Base-by-base conservation (phyloP, 64 coral and sea anemone species). In the Montipora efflorescens region DNA sequence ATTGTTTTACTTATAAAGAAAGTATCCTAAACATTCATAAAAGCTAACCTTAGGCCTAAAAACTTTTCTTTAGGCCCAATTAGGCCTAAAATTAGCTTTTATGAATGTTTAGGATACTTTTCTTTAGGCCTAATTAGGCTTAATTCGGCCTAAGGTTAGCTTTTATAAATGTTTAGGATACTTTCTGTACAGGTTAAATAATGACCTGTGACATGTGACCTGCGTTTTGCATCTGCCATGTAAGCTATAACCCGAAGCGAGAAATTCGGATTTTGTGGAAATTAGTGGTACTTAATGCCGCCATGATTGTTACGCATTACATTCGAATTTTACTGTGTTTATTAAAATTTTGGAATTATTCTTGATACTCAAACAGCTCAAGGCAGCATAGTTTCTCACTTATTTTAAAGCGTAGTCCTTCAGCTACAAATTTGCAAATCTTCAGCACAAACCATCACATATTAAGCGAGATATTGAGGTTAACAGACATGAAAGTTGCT, bases 291-390 rank as follows among this genome's bases (percentile, higher is more conserved):
- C 2, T 74, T 74, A 55, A 74, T 23, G 71, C 71, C 71, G 21
- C 19, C 71, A 74, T 74, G 23, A 74, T 23, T 21, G 71, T 74
- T 74, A 25, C 19, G 71, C 7, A 21, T 21, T 74, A 74, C 71
- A 20, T 23, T 74, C 23, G 71, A 74, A 74, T 74, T 83, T 45
- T 59, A 83, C 80, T 83, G 80, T 83, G 57, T 83, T 62, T 59
- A 59, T 83, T 62, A 59, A 22, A 74, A 74, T 20, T 2, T 83
- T 83, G 59, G 59, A 59, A 83, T 62, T 36, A 55, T 83, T 83
- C 55, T 83, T 61, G 11, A 83, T 59, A 48, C 25, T 51, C 80
- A 83, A 19, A 83, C 57, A 83, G 18, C 48, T 12, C 49, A 18
- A 59, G 25, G 25, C 58, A 59, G 50, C 23, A 59, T 23, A 22